Evolutionary conservation across 1,140 invertebrate species (phyloP).

Genomic region (Spodoptera frugiperda): DNA sequence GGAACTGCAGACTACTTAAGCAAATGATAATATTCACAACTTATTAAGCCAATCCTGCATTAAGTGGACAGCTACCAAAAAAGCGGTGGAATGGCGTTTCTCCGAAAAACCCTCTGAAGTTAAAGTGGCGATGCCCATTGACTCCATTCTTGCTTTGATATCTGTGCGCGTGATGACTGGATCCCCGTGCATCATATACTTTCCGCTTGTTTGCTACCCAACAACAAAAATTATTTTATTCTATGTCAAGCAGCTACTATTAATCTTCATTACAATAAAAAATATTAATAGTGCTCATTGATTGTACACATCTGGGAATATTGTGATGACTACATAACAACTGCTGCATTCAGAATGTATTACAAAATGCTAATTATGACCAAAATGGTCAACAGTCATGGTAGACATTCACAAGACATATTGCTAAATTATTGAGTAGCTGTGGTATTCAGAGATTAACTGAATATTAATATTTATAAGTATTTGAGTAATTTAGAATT

Average conservation of each 20-base stretch:
- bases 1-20: neutral
- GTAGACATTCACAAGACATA: neutral
- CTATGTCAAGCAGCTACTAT: slow-evolving; percentile 26
- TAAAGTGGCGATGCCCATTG: slow-evolving; percentile 89
- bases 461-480: neutral
- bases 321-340: neutral
- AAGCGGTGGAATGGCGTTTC: slow-evolving; percentile 93
- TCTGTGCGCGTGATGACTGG: slow-evolving; percentile 86
- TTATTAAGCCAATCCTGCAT: slow-evolving; percentile 60
- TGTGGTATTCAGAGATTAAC: slow-evolving; percentile 11
- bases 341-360: neutral
- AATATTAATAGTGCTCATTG: slow-evolving; percentile 6
- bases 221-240: slow-evolving; percentile 77
- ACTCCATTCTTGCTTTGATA: slow-evolving; percentile 87
- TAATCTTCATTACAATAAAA: neutral
- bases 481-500: neutral
- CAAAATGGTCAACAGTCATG: neutral
- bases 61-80: slow-evolving; percentile 90
- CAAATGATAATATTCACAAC: slow-evolving; percentile 68
- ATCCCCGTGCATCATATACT: slow-evolving; percentile 88
- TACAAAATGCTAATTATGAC: neutral
- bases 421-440: slow-evolving; percentile 29
- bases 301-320: neutral
- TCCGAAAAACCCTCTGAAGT: slow-evolving; percentile 93
- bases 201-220: slow-evolving; percentile 90